These are phyloP conservation scores for Diprion similis DNA, from an alignment of 1,140 invertebrate genomes.

Conservation along the genomic window DNA sequence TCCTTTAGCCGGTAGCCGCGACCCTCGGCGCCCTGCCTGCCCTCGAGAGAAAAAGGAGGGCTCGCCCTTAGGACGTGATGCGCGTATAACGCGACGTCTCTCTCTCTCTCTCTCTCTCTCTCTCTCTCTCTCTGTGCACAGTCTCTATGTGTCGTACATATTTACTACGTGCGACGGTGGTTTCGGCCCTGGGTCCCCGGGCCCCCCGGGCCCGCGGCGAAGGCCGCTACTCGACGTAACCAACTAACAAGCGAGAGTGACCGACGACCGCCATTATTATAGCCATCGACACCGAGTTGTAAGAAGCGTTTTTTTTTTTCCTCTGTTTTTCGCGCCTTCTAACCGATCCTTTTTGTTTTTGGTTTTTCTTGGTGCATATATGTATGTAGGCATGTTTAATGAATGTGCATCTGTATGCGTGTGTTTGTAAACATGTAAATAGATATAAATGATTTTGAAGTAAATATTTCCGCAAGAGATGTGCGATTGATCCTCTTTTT, in stretches of 20 bases:
- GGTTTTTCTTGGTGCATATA: neutral
- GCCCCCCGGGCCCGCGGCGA: constrained; percentile 39
- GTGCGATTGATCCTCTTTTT: neutral
- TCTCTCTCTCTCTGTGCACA: no score
- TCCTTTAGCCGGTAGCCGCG: no score
- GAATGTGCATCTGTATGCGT: no score
- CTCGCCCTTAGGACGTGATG: constrained; percentile 35
- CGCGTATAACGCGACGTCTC: constrained; percentile 18
- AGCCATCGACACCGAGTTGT: no score
- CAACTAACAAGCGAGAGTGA: neutral
- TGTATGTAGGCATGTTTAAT: no score
- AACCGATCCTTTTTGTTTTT: neutral
- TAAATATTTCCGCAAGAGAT: no score
- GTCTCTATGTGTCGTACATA: neutral
- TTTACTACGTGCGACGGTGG: constrained; percentile 15
- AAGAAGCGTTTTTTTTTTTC: neutral
- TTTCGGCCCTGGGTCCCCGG: constrained; percentile 55
- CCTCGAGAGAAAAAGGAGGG: constrained; percentile 26
- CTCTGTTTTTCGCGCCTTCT: neutral
- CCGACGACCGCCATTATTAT: no score
- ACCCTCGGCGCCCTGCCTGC: no score
- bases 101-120: neutral
- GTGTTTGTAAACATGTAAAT: no score
- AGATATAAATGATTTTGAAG: no score
- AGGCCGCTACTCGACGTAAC: constrained; percentile 39